Base-by-base conservation (phyloP, 2,797 vertebrate genomes). In the Clamator glandarius region DNA sequence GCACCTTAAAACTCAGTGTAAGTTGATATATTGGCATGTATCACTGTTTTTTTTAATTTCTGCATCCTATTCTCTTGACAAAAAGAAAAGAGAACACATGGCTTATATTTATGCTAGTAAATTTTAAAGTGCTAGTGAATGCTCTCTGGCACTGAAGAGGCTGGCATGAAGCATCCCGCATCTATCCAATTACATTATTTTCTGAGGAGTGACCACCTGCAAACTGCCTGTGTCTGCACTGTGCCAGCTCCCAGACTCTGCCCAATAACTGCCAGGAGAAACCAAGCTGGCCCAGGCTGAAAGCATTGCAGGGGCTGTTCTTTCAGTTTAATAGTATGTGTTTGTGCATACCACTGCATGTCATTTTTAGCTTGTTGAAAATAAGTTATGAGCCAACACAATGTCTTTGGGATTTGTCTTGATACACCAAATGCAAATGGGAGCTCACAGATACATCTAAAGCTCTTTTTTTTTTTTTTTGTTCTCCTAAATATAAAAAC, bases 161-260 rank as follows among this genome's bases (percentile, higher is more conserved):
- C 72, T 94, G 89, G 36, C 78, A 64, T 23, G 29, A 29, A 77
- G 36, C 29, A 80, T 57, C 36, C 50, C 16, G 5, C 36, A 54
- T 64, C 41, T 62, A 75, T 46, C 17, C 4, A 0, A 39, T 72
- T 33, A 54, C 51, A 41, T 55, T 81, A 33, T 78, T 92, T 92
- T 87, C 87, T 93, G 66, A 91, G 50, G 61, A 83, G 50, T 54
- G 54, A 39, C 75, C 76, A 85, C 76, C 94, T 87, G 79, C 64
- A 91, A 85, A 70, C 44, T 68, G 64, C 64, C 44, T 61, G 44
- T 91, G n/a, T 87, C 24, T 63, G 36, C 7, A 8, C 33, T 61
- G 20, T 80, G 75, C 50, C 87, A 84, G 61, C 41, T 92, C 55
- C 41, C 59, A 59, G 64, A 31, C 28, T 79, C 52, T 84, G 51